Evolutionary conservation across 53 echinoderm and acorn worm species (phyloP), one percentile per base, ranked within the genome.

Genomic region (Echinometra lucunter): DNA sequence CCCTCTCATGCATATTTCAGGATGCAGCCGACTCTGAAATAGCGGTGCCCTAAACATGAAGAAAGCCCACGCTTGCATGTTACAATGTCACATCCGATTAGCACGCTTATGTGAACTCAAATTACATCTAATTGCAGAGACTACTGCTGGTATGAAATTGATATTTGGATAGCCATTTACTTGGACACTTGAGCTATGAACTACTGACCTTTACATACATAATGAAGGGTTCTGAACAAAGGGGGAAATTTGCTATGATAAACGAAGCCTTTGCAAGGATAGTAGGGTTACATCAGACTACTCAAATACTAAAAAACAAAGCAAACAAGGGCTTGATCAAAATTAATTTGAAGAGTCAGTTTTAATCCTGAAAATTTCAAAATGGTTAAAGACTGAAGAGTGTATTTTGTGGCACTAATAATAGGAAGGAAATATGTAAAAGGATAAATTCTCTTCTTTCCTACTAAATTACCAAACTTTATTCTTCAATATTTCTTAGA

Each of bases 91-190:
- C 89, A 58, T 58, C 89, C 58, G 89, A 89, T 89, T 89, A 89
- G 60, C 10, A 7, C 38, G 60, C 58, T n/a, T 89, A 49, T 58
- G 19, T 60, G 58, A 89, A 49, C 89, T 89, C 58, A 37, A 38
- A 89, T 89, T 89, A 89, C 89, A 89, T 58, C 60, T 89, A 89
- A 89, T 89, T 89, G 89, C 89, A 89, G 58, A 89, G 57, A 15
- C 37, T 38, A 57, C 57, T 89, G 60, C 89, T 58, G 37, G 25
- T 89, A 89, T 89, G 57, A 89, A 35, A 57, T 85, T 85, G 85
- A 85, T 47, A 85, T 85, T 85, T 85, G 28, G 11, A 85, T 49
- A 85, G 85, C 85, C 30, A 28, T 85, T 85, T 47, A 45, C 45
- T 23, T 49, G 28, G 40, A 85, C 49, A 85, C 85, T n/a, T 81